These are phyloP conservation scores for Hipposideros larvatus DNA, from an alignment of 2,797 vertebrate genomes.

Conservation along the genomic window DNA sequence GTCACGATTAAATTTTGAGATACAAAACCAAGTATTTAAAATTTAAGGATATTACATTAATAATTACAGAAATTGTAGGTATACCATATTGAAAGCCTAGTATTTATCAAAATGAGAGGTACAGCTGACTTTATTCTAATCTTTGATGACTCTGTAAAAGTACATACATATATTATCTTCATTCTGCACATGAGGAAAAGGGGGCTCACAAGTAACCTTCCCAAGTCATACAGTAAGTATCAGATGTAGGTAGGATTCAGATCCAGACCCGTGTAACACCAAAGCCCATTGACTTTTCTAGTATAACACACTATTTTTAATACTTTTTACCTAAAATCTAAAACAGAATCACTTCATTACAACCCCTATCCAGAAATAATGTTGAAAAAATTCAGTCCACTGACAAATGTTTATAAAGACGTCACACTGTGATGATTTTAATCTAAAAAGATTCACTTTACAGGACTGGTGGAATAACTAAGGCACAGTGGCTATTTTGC, in stretches of 20 bases:
- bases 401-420: conserved; percentile 36
- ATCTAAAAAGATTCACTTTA: neutral
- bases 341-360: conserved; percentile 24
- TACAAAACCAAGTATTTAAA: conserved; percentile 29
- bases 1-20: neutral
- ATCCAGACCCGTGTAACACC: neutral
- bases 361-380: conserved; percentile 1
- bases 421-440: neutral
- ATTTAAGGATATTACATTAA: conserved; percentile 46
- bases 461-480: neutral
- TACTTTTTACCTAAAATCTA: neutral
- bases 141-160: conserved; percentile 16
- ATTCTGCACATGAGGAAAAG: conserved; percentile 33
- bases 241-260: conserved; percentile 10
- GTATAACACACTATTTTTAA: conserved; percentile 16
- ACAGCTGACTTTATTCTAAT: conserved; percentile 6
- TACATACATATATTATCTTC: neutral
- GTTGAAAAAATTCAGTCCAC: conserved; percentile 27
- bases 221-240: neutral
- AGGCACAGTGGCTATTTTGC: neutral
- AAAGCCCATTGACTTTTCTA: neutral
- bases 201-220: neutral
- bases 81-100: neutral
- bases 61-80: conserved; percentile 15
- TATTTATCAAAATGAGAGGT: neutral